Evolutionary conservation across 1,140 invertebrate species (phyloP).

Genomic region (Eueides isabella): DNA sequence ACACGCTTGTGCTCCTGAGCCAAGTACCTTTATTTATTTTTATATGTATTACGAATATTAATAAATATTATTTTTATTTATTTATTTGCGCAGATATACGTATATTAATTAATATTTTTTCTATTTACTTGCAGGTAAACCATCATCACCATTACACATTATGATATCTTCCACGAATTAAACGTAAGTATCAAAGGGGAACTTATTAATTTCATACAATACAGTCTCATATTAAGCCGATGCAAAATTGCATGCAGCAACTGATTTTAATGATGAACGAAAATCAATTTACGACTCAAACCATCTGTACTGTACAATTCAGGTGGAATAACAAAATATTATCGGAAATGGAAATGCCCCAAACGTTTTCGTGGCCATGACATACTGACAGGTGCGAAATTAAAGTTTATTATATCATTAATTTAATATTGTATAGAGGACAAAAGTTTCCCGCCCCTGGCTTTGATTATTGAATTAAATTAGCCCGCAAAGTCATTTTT

Average conservation of each 20-base stretch:
- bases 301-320: slow-evolving; percentile 19
- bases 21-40: too few relatives aligned
- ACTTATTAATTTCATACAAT: slow-evolving; percentile 1
- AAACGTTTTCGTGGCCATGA: slow-evolving; percentile 43
- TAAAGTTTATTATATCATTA: slow-evolving; percentile 67
- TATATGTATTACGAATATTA: too few relatives aligned
- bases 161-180: slow-evolving; percentile 1
- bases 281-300: slow-evolving; percentile 31
- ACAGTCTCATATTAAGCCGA: slow-evolving; percentile 15
- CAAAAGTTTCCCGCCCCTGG: slow-evolving; percentile 45
- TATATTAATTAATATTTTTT: neutral
- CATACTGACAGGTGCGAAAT: slow-evolving; percentile 60
- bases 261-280: slow-evolving; percentile 30
- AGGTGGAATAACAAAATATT: slow-evolving; percentile 43
- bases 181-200: neutral
- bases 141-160: neutral
- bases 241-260: slow-evolving; percentile 15
- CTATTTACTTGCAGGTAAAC: neutral
- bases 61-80: neutral
- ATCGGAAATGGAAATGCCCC: slow-evolving; percentile 57
- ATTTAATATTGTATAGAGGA: slow-evolving; percentile 52
- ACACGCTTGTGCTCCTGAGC: too few relatives aligned
- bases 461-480: slow-evolving; percentile 45
- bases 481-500: slow-evolving; percentile 31
- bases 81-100: neutral